These are phyloP conservation scores for Phrynocephalus forsythii DNA, from an alignment of 2,797 vertebrate species.

Conservation along the genomic window DNA sequence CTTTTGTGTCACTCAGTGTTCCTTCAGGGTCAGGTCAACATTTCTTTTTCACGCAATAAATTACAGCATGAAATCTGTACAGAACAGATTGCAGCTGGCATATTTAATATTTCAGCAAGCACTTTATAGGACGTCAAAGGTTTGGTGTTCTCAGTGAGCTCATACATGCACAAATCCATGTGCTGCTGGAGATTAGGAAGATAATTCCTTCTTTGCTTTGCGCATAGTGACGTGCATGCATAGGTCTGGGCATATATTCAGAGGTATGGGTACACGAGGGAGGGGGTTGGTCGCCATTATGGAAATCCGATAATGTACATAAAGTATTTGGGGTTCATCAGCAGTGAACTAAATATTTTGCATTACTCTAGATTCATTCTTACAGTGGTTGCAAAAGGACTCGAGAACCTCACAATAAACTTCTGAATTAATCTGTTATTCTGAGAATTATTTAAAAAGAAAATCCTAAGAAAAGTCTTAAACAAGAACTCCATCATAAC, in stretches of 20 bases:
- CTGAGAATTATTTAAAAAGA: too few species aligned
- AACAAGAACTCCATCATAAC: too few species aligned
- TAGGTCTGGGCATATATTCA: not conserved
- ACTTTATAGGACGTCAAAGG: not conserved
- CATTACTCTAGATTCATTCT: too few species aligned
- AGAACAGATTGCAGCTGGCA: constrained; percentile 19
- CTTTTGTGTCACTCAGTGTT: constrained; percentile 2
- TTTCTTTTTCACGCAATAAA: not conserved
- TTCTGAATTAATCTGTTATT: too few species aligned
- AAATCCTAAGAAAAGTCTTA: too few species aligned
- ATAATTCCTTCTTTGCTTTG: not conserved
- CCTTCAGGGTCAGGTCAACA: constrained; percentile 17
- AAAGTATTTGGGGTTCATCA: not conserved
- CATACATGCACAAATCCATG: not conserved
- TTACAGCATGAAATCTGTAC: not conserved
- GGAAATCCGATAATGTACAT: not conserved
- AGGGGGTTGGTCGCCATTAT: not conserved
- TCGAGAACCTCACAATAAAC: too few species aligned
- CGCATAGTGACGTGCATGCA: not conserved
- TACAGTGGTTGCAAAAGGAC: too few species aligned
- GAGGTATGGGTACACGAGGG: not conserved
- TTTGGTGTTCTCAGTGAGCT: not conserved
- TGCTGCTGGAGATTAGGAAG: not conserved
- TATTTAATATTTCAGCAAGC: constrained; percentile 14
- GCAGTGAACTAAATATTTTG: not conserved